Evolutionary conservation across 2,888 invertebrate genomes (phyloP), one percentile per base, ranked within the genome.

Genomic region (Nemotelus nigrinus): DNA sequence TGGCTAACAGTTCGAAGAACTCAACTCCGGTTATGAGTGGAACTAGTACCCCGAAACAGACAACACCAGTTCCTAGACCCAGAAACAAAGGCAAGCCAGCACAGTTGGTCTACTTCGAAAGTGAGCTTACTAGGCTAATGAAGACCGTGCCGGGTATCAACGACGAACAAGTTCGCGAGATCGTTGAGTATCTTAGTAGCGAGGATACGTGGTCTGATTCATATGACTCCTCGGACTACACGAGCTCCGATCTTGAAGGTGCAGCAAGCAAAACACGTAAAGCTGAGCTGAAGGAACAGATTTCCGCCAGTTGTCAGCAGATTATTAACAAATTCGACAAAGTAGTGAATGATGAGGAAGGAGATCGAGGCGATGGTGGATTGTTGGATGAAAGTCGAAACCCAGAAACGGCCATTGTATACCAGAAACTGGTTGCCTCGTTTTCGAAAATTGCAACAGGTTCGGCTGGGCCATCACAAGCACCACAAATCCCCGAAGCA

Each of bases 181-280:
- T 96, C 77, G 96, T 97, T 0, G 96, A 96, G 86, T 96, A 96
- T 85, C 88, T 96, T 80, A 96, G 96, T 81, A 95, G 95, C 81
- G 96, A 96, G 84, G 96, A 96, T 83, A 95, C 96, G 3, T 96
- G 96, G 95, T 96, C 96, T 81, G 96, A 96, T 86, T 96, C 96
- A 0, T 96, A 96, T 84, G 96, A 96, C 85, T 96, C 96, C 2
- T 96, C 96, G 0, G 96, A 96, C 85, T 96, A 96, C 83, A 96
- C 96, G 2, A 95, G 95, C 80, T 95, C 95, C 0, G 96, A 96
- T 85, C 88, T 95, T 75, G 96, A 95, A 83, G 92, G 93, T 4
- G 90, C 89, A 5, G 83, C 85, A 7, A 74, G 25, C 7, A 87
- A 87, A n/a, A 87, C 88, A 8, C 90, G 90, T 70, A 91, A 93